Percentiles rank a stretch among this genome's conserved stretches.
These are phyloP conservation scores for Chironomus tentans DNA, from an alignment of 2,888 invertebrate genomes.

Conservation along the genomic window DNA sequence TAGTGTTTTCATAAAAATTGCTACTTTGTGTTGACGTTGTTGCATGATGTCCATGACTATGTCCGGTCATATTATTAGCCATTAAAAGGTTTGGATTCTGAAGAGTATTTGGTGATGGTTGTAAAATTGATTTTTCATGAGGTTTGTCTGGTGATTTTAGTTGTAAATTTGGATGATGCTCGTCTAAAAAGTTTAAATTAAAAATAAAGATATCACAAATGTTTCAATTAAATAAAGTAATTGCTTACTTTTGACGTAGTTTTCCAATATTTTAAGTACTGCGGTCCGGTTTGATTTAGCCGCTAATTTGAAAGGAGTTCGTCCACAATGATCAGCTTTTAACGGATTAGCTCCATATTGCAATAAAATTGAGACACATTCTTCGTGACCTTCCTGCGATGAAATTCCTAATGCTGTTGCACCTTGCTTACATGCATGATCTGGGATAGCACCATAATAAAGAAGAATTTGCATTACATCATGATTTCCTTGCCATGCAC, in stretches of 20 bases:
- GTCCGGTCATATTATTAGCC: conserved; percentile 35
- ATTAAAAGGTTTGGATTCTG: conserved; percentile 30
- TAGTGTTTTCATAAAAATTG: conserved; percentile 43
- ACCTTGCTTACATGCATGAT: conserved; percentile 90
- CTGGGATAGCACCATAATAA: conserved; percentile 69
- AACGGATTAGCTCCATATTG: conserved; percentile 79
- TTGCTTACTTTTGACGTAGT: conserved; percentile 46
- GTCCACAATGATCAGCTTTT: conserved; percentile 77
- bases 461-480: conserved; percentile 72
- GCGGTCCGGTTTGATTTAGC: conserved; percentile 83
- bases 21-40: conserved; percentile 43
- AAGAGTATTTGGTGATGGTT: conserved; percentile 28
- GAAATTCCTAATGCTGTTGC: conserved; percentile 93
- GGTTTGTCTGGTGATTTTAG: conserved; percentile 42
- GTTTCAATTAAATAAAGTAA: not conserved
- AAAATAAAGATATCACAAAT: not conserved
- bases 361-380: conserved; percentile 73
- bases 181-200: conserved; percentile 33
- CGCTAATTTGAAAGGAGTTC: conserved; percentile 81
- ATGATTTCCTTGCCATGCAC: conserved; percentile 91
- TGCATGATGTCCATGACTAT: conserved; percentile 37
- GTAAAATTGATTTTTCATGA: conserved; percentile 31
- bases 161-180: conserved; percentile 39
- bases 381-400: conserved; percentile 91
- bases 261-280: conserved; percentile 70